phyloP scores from a whole-genome alignment of 2,113 vertebrate genomes.

The Ranitomeya imitator region DNA sequence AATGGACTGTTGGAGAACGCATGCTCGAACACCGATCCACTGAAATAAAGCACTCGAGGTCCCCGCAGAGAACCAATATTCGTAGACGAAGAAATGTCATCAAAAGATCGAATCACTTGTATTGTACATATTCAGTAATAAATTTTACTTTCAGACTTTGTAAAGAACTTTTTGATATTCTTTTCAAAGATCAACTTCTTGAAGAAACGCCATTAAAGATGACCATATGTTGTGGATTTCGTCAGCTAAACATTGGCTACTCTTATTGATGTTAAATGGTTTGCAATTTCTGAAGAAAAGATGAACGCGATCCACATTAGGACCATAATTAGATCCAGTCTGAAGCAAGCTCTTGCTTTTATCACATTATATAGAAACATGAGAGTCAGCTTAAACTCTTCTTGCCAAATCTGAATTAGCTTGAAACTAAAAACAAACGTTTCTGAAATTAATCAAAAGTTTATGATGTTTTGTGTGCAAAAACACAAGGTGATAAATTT shows the following conservation, averaged over 20 bases:
- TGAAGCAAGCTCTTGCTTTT: conserved; percentile 24
- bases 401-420: conserved; percentile 13
- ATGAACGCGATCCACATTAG: neutral
- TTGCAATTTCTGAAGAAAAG: neutral
- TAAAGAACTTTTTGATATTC: neutral
- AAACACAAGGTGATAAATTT: neutral
- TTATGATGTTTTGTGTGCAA: conserved; percentile 5
- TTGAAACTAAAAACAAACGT: neutral
- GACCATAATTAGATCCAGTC: conserved; percentile 35
- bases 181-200: neutral
- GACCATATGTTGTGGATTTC: neutral
- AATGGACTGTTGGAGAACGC: no score
- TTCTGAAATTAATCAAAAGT: conserved; percentile 28
- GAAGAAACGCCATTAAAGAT: neutral
- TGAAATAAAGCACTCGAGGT: no score
- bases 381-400: neutral
- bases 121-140: no score
- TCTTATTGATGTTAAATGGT: neutral
- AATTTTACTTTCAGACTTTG: neutral
- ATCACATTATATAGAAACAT: conserved; percentile 20
- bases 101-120: no score
- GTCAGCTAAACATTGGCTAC: neutral
- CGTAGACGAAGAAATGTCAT: no score
- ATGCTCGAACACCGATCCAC: no score
- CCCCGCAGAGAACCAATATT: no score